A percentile compares a stretch with the other conserved stretches of the same genome.
These are phyloP conservation scores for Lagorchestes hirsutus DNA, from an alignment of 2,797 vertebrate genomes.

Conservation along the genomic window DNA sequence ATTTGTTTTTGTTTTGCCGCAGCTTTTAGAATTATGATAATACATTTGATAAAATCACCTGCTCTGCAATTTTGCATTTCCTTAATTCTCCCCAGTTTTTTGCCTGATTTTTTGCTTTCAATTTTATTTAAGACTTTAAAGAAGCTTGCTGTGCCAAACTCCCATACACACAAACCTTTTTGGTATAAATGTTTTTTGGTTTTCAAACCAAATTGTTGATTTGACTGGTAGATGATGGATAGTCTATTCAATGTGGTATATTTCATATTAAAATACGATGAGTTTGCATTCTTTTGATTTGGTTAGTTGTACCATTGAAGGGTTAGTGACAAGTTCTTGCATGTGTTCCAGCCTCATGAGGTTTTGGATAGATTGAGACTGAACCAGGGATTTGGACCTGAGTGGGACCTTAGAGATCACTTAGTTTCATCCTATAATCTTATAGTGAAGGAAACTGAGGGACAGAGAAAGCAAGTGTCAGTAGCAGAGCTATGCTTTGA, in stretches of 20 bases:
- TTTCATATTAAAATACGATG: constrained; percentile 5
- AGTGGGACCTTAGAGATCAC: neutral
- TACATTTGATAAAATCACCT: neutral
- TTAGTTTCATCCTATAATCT: neutral
- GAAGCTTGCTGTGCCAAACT: neutral
- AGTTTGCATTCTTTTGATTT: constrained; percentile 17
- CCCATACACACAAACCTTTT: neutral
- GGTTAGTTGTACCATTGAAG: neutral
- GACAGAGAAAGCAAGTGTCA: neutral
- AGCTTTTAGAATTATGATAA: neutral
- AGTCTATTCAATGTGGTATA: neutral
- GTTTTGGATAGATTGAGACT: neutral
- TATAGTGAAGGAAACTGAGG: neutral
- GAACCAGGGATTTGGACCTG: neutral
- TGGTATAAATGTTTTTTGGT: neutral
- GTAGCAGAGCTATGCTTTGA: neutral
- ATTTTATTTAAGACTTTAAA: neutral
- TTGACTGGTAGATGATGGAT: neutral
- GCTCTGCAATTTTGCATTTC: neutral
- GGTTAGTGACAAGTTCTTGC: neutral
- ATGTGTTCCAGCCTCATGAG: neutral
- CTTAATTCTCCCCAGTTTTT: neutral
- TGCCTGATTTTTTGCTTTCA: neutral
- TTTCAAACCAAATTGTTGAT: neutral
- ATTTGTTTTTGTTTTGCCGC: neutral